phyloP scores from a whole-genome alignment of 2,113 vertebrate genomes.

The Anguilla rostrata region DNA sequence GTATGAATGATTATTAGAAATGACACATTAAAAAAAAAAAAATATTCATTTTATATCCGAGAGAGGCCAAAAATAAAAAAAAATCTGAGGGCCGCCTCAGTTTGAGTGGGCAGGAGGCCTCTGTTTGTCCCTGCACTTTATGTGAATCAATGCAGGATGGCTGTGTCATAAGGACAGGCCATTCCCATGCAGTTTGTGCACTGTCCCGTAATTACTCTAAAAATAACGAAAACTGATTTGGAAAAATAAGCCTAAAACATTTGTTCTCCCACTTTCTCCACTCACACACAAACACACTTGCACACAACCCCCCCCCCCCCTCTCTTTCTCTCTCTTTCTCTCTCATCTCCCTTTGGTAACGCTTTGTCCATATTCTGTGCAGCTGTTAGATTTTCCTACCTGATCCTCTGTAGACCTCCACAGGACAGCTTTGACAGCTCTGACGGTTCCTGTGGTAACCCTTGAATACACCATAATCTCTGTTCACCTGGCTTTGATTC shows the following conservation, averaged over 20 bases:
- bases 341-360: neutral
- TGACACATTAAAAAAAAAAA: no score
- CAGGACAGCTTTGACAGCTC: slow-evolving; percentile 40
- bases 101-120: no score
- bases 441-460: slow-evolving; percentile 40
- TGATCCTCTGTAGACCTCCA: slow-evolving; percentile 30
- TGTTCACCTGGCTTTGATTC: slow-evolving; percentile 38
- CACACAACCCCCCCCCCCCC: slow-evolving; percentile 2
- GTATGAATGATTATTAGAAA: no score
- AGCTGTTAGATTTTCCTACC: slow-evolving; percentile 16
- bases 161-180: neutral
- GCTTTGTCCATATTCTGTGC: slow-evolving; percentile 17
- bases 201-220: slow-evolving; percentile 23
- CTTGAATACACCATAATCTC: slow-evolving; percentile 36
- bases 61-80: no score
- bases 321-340: slow-evolving; percentile 35
- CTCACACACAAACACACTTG: neutral
- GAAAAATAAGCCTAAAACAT: slow-evolving; percentile 22
- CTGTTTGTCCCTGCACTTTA: neutral
- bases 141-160: neutral
- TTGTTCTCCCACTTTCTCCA: neutral
- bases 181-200: slow-evolving; percentile 1
- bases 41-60: no score
- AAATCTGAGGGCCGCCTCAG: no score
- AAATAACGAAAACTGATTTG: slow-evolving; percentile 14